A percentile compares a stretch with the other conserved stretches of the same genome.
Conservation (phyloP, 2,888 invertebrate species). For the Xestia sexstrigata region DNA sequence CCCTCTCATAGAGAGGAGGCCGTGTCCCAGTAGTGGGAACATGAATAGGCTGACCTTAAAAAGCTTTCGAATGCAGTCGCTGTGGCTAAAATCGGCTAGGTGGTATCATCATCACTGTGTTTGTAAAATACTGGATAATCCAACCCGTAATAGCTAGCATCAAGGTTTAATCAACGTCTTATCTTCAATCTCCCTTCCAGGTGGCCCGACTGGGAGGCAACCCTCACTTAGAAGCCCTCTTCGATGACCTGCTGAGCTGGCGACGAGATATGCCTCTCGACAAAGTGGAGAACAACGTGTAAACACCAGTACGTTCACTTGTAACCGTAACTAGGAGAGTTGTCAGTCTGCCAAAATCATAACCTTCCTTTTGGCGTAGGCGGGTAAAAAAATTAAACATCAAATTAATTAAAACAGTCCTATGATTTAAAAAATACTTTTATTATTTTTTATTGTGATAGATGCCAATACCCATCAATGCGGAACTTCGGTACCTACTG, state of each 20-base stretch:
- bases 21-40: too few relatives aligned
- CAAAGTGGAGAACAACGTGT: conserved; percentile 66
- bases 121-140: too few relatives aligned
- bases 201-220: conserved; percentile 94
- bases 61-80: too few relatives aligned
- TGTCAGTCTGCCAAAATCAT: background rate
- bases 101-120: too few relatives aligned
- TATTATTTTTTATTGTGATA: too few relatives aligned
- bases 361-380: background rate
- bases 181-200: conserved; percentile 79
- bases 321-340: conserved; percentile 33
- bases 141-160: too few relatives aligned
- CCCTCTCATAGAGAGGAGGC: too few relatives aligned
- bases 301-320: conserved; percentile 43
- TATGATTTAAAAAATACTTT: background rate
- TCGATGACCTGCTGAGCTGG: conserved; percentile 94
- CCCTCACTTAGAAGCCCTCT: conserved; percentile 93
- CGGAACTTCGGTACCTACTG: background rate
- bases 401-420: background rate
- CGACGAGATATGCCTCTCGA: conserved; percentile 73
- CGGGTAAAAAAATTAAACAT: background rate
- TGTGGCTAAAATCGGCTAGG: too few relatives aligned
- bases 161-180: too few relatives aligned
- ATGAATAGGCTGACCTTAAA: too few relatives aligned
- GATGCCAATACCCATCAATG: too few relatives aligned